Evolutionary conservation across 2,888 invertebrate genomes (phyloP), one percentile per base, ranked within the genome.

Genomic region (Philopedon plagiatum): DNA sequence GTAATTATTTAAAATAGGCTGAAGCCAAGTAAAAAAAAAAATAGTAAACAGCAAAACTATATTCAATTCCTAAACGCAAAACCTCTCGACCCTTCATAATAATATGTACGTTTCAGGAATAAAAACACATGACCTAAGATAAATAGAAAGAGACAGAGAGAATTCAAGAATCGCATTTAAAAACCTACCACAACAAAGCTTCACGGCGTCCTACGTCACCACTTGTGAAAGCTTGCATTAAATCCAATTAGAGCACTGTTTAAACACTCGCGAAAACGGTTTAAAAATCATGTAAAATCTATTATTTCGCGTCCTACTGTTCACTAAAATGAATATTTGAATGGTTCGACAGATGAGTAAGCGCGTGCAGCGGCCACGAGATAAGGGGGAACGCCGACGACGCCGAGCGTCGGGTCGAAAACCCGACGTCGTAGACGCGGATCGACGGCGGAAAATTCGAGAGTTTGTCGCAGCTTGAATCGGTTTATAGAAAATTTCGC

Each of bases 321-420:
- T 21, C 49, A 67, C 81, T 79, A 81, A 81, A 81, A 80, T 78
- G 78, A 77, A 80, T 81, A 80, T 80, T 80, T 78, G 77, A 78
- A 76, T 65, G 63, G 57, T 54, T 74, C 76, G 78, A 78, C 78
- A 81, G 81, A 82, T 82, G 82, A 82, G 81, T 81, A 81, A 81
- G 82, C 81, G 81, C 79, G 79, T 78, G 77, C 76, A 76, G 51
- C 73, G 61, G 73, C 63, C 68, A 56, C 73, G 73, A 73, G 74
- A 76, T 70, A 68, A 75, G 69, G 71, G 70, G 76, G 77, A 73
- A 76, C 77, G 78, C 71, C 57, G 71, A 75, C 74, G 75, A 66
- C 71, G 76, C 34, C 58, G 69, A 67, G 75, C 77, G 77, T 76
- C 77, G 76, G 64, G 71, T 71, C 66, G 71, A 71, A 66, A 65